Evolutionary conservation across 2,888 invertebrate genomes (phyloP).

Genomic region (Brachynemurus nebulosus): DNA sequence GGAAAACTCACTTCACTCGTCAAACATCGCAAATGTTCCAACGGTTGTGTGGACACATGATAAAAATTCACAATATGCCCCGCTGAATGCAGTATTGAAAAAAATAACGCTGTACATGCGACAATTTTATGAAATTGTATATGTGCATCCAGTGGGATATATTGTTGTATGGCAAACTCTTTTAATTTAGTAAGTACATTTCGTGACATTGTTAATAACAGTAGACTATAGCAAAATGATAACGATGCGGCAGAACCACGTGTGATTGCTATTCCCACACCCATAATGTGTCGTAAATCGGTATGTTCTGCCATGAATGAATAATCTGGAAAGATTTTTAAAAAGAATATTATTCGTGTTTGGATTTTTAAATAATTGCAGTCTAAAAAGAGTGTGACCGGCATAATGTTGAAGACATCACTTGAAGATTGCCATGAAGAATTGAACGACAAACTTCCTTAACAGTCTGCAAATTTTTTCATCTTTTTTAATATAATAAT

Average conservation of each 20-base stretch:
- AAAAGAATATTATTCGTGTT: not conserved
- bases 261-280: slow-evolving; percentile 90
- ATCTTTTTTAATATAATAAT: no score
- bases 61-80: slow-evolving; percentile 97
- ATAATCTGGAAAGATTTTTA: slow-evolving; percentile 48
- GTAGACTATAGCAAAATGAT: slow-evolving; percentile 85
- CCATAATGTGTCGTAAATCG: slow-evolving; percentile 92
- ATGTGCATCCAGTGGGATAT: slow-evolving; percentile 86
- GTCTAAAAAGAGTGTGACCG: not conserved
- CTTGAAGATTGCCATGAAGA: no score
- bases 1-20: slow-evolving; percentile 90
- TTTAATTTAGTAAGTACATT: slow-evolving; percentile 87
- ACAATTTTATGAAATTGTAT: slow-evolving; percentile 96
- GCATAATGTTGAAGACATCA: no score
- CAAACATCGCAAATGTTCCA: slow-evolving; percentile 81
- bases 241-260: slow-evolving; percentile 87
- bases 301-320: slow-evolving; percentile 94
- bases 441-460: no score
- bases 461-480: no score
- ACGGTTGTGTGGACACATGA: slow-evolving; percentile 89
- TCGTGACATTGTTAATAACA: slow-evolving; percentile 83
- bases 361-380: not conserved
- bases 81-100: slow-evolving; percentile 81
- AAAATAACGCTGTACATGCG: slow-evolving; percentile 87
- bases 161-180: slow-evolving; percentile 87